Base-by-base conservation (phyloP, 1,140 invertebrate species). In the Drosophila repleta region DNA sequence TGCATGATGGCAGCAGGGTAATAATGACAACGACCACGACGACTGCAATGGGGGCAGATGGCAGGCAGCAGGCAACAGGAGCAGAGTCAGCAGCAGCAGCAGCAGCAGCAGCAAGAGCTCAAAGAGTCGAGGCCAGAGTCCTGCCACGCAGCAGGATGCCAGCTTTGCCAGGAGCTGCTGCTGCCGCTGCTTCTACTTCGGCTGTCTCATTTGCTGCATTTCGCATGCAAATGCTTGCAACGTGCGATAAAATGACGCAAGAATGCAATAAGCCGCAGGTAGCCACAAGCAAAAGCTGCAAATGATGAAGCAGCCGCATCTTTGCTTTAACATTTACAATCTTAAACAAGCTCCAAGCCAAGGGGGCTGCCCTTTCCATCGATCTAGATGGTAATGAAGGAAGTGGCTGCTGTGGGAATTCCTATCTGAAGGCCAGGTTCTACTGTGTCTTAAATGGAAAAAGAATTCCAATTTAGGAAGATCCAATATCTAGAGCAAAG, bases 1-100 rank as follows among this genome's bases (percentile, higher is more conserved):
- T 87, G 82, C 82, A 85, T 87, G 83, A 82, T 87, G 82, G 82
- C 78, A 82, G 82, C 82, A 65, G 78, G 82, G 82, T 78, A 85
- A 87, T 85, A 85, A 85, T 85, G 82, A 85, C 82, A 85, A 78
- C 82, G 82, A 53, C 55, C 32, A 74, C 64, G 61, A 68, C 48
- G 72, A 85, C 76, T 77, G 81, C 81, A 84, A 84, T 79, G 81
- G 67, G 78, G n/a, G 66, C 74, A 78, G 70, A 83, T 69, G 68
- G 58, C 76, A 77, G 64, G 58, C 39, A 13, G 24, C 55, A 51
- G 46, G n/a, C 21, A 49, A 6, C 21, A 52, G 48, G 15, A 53
- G 51, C 35, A 46, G 17, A 37, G 3, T 26, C 52, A 57, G 62
- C 17, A 65, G 46, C 61, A 37, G 17, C 15, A 4, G 17, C 46